These are phyloP conservation scores for Hyles euphorbiae DNA, from an alignment of 1,140 invertebrate species.

Conservation along the genomic window DNA sequence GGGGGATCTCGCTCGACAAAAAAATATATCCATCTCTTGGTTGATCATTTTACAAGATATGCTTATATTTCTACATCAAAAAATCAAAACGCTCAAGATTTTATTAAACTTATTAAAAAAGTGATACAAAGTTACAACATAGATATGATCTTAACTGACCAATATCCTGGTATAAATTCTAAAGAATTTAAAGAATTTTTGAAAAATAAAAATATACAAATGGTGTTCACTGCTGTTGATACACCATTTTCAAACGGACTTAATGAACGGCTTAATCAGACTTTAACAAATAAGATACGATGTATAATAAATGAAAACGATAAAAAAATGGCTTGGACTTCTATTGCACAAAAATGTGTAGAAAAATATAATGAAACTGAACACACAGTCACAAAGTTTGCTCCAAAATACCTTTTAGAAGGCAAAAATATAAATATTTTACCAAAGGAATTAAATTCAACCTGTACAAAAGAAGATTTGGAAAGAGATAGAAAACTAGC, in stretches of 20 bases:
- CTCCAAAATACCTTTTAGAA: slow-evolving; percentile 10
- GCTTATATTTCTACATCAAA: slow-evolving; percentile 14
- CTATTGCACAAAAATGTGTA: slow-evolving; percentile 6
- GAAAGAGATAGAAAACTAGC: slow-evolving; percentile 7
- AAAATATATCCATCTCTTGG: not conserved
- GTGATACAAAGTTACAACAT: slow-evolving; percentile 10
- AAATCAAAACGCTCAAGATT: slow-evolving; percentile 14
- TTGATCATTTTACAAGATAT: slow-evolving; percentile 10
- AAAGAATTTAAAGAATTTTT: slow-evolving; percentile 16
- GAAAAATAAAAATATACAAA: slow-evolving; percentile 10
- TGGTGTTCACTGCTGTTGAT: slow-evolving; percentile 12
- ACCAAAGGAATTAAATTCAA: slow-evolving; percentile 5
- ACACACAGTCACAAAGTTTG: slow-evolving; percentile 2
- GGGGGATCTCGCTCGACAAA: slow-evolving; percentile 10
- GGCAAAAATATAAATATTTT: slow-evolving; percentile 7
- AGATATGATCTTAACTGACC: slow-evolving; percentile 14
- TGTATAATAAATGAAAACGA: slow-evolving; percentile 14
- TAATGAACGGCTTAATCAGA: slow-evolving; percentile 1
- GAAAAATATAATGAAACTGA: slow-evolving; percentile 10
- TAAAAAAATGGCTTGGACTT: slow-evolving; percentile 9
- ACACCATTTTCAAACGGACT: too few relatives aligned
- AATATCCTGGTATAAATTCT: too few relatives aligned
- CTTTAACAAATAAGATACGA: slow-evolving; percentile 12
- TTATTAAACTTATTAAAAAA: slow-evolving; percentile 12
- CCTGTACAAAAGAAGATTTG: slow-evolving; percentile 4